phyloP scores from a whole-genome alignment of 2,797 vertebrate species.

The Allobates femoralis region DNA sequence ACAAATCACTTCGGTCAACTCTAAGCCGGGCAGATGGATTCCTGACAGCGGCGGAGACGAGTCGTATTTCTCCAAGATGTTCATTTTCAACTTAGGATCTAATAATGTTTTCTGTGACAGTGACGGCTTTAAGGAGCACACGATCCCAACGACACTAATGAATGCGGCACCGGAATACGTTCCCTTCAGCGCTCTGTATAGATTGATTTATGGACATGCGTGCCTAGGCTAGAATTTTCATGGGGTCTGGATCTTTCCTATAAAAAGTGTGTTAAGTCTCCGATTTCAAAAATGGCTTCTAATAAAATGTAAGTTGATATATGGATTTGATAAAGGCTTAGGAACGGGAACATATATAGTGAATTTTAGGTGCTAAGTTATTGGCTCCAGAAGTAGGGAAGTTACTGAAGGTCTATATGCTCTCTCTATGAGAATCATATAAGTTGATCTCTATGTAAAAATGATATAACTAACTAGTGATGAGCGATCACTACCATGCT shows the following conservation, averaged over 20 bases:
- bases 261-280: background rate
- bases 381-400: too few species aligned
- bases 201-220: slow-evolving; percentile 7
- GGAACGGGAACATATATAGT: background rate
- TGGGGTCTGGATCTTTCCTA: background rate
- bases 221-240: background rate
- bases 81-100: slow-evolving; percentile 5
- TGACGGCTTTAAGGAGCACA: background rate
- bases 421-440: too few species aligned
- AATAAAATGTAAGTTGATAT: background rate
- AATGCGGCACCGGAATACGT: background rate
- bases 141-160: slow-evolving; percentile 9
- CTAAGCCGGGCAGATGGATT: slow-evolving; percentile 14
- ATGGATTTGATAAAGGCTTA: background rate
- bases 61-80: slow-evolving; percentile 18
- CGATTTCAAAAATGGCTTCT: background rate
- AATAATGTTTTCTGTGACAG: slow-evolving; percentile 18
- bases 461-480: too few species aligned
- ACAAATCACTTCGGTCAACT: background rate
- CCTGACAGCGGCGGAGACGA: slow-evolving; percentile 6
- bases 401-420: too few species aligned
- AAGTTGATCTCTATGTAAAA: too few species aligned
- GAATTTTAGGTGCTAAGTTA: background rate
- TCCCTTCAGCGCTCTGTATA: background rate
- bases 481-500: too few species aligned